Evolutionary conservation across 2,888 invertebrate species (phyloP).

Genomic region (Trachelus stipa): DNA sequence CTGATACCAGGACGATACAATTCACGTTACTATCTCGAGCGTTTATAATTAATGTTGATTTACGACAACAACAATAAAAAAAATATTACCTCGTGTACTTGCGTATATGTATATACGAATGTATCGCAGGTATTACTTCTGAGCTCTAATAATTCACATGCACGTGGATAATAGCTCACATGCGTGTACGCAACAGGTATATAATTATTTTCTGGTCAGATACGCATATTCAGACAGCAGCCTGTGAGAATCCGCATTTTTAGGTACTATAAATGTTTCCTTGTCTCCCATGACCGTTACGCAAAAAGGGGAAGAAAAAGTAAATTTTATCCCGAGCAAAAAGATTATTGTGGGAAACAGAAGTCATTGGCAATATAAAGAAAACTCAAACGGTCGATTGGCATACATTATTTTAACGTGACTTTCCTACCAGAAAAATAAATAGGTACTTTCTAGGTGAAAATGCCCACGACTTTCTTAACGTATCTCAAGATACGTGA

Average conservation of each 20-base stretch:
- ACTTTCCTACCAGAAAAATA: neutral
- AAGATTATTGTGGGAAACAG: too few species aligned
- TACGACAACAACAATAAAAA: constrained; percentile 18
- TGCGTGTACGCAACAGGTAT: neutral
- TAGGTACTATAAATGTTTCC: neutral
- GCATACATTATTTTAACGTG: neutral
- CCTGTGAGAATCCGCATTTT: neutral
- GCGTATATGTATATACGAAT: neutral
- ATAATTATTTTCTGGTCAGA: neutral
- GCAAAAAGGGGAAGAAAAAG: neutral
- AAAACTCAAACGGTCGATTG: neutral
- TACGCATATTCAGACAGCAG: neutral
- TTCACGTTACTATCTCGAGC: constrained; percentile 14
- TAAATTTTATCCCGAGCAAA: neutral
- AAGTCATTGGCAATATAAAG: neutral
- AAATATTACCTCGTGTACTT: constrained; percentile 8
- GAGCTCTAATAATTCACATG: constrained; percentile 22
- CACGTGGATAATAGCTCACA: neutral
- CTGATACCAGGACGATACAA: constrained; percentile 18
- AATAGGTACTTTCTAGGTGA: neutral
- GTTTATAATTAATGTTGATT: constrained; percentile 24
- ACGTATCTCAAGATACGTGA: neutral
- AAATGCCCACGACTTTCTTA: neutral
- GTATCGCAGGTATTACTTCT: constrained; percentile 15
- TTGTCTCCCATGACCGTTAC: neutral